phyloP scores from a whole-genome alignment of 2,888 invertebrate genomes.

The Lasioglossum oenotherae region DNA sequence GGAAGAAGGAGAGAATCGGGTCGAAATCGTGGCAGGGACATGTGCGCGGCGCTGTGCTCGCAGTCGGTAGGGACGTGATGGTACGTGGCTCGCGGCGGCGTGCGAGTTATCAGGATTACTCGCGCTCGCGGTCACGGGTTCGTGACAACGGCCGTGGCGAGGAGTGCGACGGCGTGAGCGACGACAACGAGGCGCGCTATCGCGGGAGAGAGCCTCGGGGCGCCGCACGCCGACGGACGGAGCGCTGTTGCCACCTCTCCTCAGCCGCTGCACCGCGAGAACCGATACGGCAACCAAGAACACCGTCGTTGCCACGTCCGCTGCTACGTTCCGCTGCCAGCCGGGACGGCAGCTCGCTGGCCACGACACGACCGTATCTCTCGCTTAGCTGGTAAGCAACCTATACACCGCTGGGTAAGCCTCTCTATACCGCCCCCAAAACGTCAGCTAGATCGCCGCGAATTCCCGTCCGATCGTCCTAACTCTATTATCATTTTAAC shows the following conservation, averaged over 20 bases:
- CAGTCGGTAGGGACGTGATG: slow-evolving; percentile 65
- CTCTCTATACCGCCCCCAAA: slow-evolving; percentile 47
- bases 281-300: slow-evolving; percentile 67
- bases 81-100: slow-evolving; percentile 69
- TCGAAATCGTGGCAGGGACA: slow-evolving; percentile 56
- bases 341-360: slow-evolving; percentile 62
- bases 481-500: neutral
- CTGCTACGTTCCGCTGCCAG: slow-evolving; percentile 64
- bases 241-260: slow-evolving; percentile 76
- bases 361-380: slow-evolving; percentile 60
- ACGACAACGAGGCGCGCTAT: slow-evolving; percentile 65
- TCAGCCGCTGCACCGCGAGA: slow-evolving; percentile 61
- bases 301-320: slow-evolving; percentile 75
- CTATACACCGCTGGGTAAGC: slow-evolving; percentile 38
- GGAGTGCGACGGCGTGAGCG: slow-evolving; percentile 60
- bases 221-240: slow-evolving; percentile 68
- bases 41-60: slow-evolving; percentile 63
- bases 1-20: slow-evolving; percentile 40
- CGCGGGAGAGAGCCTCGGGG: slow-evolving; percentile 67
- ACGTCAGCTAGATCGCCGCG: slow-evolving; percentile 47
- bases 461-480: slow-evolving; percentile 32
- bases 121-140: slow-evolving; percentile 66
- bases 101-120: slow-evolving; percentile 64
- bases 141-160: slow-evolving; percentile 47
- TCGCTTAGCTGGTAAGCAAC: slow-evolving; percentile 66